These are phyloP conservation scores for Lacanobia wlatinum DNA, from an alignment of 2,888 invertebrate genomes.

Conservation along the genomic window DNA sequence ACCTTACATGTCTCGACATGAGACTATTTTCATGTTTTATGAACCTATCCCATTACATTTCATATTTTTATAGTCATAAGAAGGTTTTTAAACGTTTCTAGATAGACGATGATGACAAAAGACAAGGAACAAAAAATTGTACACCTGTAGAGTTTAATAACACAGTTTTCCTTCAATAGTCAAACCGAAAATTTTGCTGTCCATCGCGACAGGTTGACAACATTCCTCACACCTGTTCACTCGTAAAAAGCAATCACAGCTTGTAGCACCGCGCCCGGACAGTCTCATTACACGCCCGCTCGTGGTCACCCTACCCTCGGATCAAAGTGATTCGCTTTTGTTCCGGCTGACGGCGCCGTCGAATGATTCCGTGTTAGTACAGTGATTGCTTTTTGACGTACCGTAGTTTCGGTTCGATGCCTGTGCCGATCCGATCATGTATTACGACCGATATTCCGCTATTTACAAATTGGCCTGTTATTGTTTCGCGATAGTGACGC, in stretches of 20 bases:
- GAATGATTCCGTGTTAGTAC: slow-evolving; percentile 83
- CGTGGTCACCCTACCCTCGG: slow-evolving; percentile 72
- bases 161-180: neutral
- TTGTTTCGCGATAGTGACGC: slow-evolving; percentile 65
- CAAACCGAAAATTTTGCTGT: neutral
- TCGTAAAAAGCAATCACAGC: slow-evolving; percentile 44
- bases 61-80: too few species aligned
- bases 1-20: neutral
- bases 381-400: slow-evolving; percentile 86
- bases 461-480: slow-evolving; percentile 68
- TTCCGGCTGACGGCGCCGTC: slow-evolving; percentile 81
- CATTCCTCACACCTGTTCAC: slow-evolving; percentile 48
- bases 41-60: too few species aligned
- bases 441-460: slow-evolving; percentile 63
- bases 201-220: neutral
- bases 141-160: slow-evolving; percentile 19
- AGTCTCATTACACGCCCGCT: slow-evolving; percentile 52
- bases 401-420: slow-evolving; percentile 70
- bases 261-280: slow-evolving; percentile 20
- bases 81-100: too few species aligned
- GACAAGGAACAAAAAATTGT: neutral
- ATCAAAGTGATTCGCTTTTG: slow-evolving; percentile 87
- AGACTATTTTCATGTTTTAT: too few species aligned
- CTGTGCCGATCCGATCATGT: slow-evolving; percentile 65
- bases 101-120: too few species aligned